Evolutionary conservation across 2,888 invertebrate genomes (phyloP), one percentile per base, ranked within the genome.

Genomic region (Torymus tubicola): DNA sequence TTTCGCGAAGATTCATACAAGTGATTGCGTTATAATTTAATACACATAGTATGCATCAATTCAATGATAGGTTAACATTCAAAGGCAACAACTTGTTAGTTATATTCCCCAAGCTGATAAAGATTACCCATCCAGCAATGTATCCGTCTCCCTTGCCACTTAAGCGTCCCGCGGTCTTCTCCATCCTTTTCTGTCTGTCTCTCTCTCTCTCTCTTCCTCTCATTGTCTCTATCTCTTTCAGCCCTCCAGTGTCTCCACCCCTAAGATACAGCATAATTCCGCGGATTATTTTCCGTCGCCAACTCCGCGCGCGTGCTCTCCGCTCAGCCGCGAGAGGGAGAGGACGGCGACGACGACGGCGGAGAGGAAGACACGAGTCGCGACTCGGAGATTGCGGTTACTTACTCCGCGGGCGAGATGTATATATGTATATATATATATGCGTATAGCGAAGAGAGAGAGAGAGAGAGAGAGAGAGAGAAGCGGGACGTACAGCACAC

Each of bases 341-440:
- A 14, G 52, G 12, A 42, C 42, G 42, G 10, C 42, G 42, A 42
- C 42, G 42, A 8, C 42, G 42, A 8, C 42, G 42, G 42, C 8
- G 8, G 64, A 24, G 76, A 67, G 61, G 31, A 68, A 71, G 71
- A 76, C 67, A 72, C 70, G 68, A 68, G 72, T 81, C 57, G 63
- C 72, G 50, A 77, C 63, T 68, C 64, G 72, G 67, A 77, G 81
- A 81, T 81, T 77, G 81, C 69, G 81, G 72, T 81, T 76, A 68
- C 77, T 72, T 72, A 69, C 75, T 71, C 57, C 8, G 58, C 21
- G 5, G 72, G 18, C 50, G 3, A 21, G 8, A 42, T 42, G 42
- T 42, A 42, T 42, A 42, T 42, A 42, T 42, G 42, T 42, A 42
- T 42, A 42, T 42, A 42, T 42, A 42, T 42, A 42, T 42, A 42